Conservation (phyloP, 2,888 invertebrate genomes). For the Ophioninae sp. region DNA sequence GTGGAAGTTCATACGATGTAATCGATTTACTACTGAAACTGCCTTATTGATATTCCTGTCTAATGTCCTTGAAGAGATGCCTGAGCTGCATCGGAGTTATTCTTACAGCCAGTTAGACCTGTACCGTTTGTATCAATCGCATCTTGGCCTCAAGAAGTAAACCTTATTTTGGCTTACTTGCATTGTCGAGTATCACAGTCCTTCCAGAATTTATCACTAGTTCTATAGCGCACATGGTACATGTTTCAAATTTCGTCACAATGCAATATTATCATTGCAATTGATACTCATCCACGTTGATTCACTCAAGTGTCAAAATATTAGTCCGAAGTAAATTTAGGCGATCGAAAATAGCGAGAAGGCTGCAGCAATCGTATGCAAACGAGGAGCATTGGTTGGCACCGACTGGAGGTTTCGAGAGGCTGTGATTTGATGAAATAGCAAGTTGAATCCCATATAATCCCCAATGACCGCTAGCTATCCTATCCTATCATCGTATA, state of each 20-base stretch:
- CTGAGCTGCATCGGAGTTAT: background rate
- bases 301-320: background rate
- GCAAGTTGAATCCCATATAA: conserved; percentile 34
- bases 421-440: conserved; percentile 49
- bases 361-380: conserved; percentile 18
- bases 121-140: too few species aligned
- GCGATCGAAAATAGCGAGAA: conserved; percentile 11
- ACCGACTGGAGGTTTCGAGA: conserved; percentile 15
- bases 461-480: conserved; percentile 34
- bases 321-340: conserved; percentile 2
- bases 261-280: background rate
- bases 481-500: conserved; percentile 47
- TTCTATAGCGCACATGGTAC: background rate
- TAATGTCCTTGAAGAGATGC: background rate
- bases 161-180: background rate
- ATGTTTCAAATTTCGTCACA: background rate
- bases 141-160: too few species aligned
- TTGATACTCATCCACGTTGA: background rate
- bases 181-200: background rate
- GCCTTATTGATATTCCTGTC: background rate
- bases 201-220: background rate
- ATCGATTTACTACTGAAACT: background rate
- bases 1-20: too few species aligned
- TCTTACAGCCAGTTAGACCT: too few species aligned
- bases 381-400: conserved; percentile 22